A percentile compares a stretch with the other conserved stretches of the same genome.
phyloP scores from a whole-genome alignment of 2,113 vertebrate species.

The Entomyzon cyanotis region DNA sequence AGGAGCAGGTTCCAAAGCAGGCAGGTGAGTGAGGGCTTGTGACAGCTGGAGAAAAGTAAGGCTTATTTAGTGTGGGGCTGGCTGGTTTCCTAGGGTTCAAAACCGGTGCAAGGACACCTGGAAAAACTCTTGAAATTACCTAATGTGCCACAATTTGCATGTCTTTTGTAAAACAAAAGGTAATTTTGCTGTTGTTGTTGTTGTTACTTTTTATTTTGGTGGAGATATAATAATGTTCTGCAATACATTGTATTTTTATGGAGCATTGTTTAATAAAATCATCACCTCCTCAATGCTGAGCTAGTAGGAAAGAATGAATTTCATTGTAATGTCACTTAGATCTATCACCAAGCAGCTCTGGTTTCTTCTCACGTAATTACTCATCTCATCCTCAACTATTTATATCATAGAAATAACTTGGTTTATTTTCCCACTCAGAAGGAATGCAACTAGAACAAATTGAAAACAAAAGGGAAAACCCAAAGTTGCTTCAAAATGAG shows the following conservation, averaged over 20 bases:
- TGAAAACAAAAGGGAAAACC: conserved; percentile 38
- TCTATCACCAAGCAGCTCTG: conserved; percentile 41
- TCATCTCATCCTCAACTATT: conserved; percentile 43
- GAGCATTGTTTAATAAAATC: conserved; percentile 54
- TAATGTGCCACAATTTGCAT: not conserved
- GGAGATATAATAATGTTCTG: conserved; percentile 1
- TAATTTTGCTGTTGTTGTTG: not conserved
- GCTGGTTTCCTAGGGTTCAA: not conserved
- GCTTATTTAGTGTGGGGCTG: not conserved
- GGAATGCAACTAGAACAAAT: conserved; percentile 23
- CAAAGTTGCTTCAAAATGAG: not conserved
- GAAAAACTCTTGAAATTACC: not conserved
- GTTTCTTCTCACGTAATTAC: conserved; percentile 45
- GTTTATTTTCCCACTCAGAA: conserved; percentile 23
- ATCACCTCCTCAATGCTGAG: not conserved
- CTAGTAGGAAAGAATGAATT: conserved; percentile 45
- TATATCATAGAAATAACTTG: conserved; percentile 45
- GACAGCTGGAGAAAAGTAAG: not conserved
- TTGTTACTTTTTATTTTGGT: not conserved
- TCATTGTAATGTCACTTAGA: conserved; percentile 39
- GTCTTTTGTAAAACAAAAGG: conserved; percentile 19
- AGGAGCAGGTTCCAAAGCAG: not conserved
- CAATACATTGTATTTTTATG: conserved; percentile 43
- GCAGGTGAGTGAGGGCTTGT: not conserved
- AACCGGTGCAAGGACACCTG: not conserved